Evolutionary conservation across 2,888 invertebrate genomes (phyloP).

Genomic region (Ophonus ardosiacus): DNA sequence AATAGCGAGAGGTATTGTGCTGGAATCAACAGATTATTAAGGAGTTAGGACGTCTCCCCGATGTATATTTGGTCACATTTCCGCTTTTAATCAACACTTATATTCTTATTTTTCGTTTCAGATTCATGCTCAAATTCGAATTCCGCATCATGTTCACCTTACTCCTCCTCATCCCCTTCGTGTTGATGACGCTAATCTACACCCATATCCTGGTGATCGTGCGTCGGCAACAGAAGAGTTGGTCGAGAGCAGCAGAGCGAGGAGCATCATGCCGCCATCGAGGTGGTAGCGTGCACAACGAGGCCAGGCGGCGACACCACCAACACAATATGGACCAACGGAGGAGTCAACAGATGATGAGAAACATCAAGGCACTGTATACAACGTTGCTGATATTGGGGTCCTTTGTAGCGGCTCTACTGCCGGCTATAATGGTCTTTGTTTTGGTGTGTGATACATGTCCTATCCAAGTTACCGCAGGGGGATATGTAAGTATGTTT

Average conservation of each 20-base stretch:
- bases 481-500: slow-evolving; percentile 34
- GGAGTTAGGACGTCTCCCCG: no score
- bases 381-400: slow-evolving; percentile 82
- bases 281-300: slow-evolving; percentile 33
- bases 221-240: slow-evolving; percentile 76
- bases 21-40: no score
- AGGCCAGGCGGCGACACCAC: neutral
- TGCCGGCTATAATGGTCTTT: slow-evolving; percentile 80
- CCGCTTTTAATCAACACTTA: no score
- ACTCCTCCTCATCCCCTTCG: slow-evolving; percentile 79
- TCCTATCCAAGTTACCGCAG: neutral
- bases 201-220: slow-evolving; percentile 80
- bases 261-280: slow-evolving; percentile 31
- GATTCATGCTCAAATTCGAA: slow-evolving; percentile 74
- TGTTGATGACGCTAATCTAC: slow-evolving; percentile 80
- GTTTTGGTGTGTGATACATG: slow-evolving; percentile 76
- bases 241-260: slow-evolving; percentile 70
- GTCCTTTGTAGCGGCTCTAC: slow-evolving; percentile 79
- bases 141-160: slow-evolving; percentile 77
- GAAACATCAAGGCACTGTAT: slow-evolving; percentile 79
- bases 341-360: slow-evolving; percentile 71
- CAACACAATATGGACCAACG: neutral
- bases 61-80: no score
- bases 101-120: slow-evolving; percentile 64
- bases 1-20: no score